These are phyloP conservation scores for Apotomis turbidana DNA, from an alignment of 2,888 invertebrate species.

Conservation along the genomic window DNA sequence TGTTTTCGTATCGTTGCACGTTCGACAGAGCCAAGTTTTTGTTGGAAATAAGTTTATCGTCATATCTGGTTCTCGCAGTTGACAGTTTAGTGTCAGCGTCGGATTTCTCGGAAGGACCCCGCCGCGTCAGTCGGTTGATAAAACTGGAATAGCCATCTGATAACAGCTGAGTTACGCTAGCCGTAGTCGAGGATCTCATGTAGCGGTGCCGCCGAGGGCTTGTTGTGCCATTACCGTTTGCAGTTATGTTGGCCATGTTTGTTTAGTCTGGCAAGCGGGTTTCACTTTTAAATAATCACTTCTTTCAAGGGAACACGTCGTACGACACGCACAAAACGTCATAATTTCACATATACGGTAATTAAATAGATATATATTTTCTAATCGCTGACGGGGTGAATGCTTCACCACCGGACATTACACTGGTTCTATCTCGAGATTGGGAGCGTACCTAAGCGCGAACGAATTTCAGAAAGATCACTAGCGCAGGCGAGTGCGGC, in stretches of 20 bases:
- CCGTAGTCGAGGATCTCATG: slow-evolving; percentile 88
- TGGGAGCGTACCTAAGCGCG: slow-evolving; percentile 76
- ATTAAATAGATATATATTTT: slow-evolving; percentile 43
- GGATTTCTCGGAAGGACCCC: slow-evolving; percentile 89
- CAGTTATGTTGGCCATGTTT: slow-evolving; percentile 70
- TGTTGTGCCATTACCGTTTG: slow-evolving; percentile 68
- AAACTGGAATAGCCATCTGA: slow-evolving; percentile 94
- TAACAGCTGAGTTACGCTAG: slow-evolving; percentile 92
- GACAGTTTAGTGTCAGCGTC: slow-evolving; percentile 73
- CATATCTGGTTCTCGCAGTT: slow-evolving; percentile 68
- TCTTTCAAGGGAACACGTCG: slow-evolving; percentile 70
- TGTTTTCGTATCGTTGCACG: slow-evolving; percentile 76
- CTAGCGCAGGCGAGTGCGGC: slow-evolving; percentile 80
- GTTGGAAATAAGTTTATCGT: slow-evolving; percentile 69
- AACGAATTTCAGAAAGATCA: slow-evolving; percentile 81
- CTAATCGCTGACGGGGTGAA: slow-evolving; percentile 54
- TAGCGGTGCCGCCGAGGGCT: slow-evolving; percentile 88
- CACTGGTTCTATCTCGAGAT: slow-evolving; percentile 74
- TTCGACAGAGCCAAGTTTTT: slow-evolving; percentile 70
- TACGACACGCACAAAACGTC: slow-evolving; percentile 65
- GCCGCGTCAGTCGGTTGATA: slow-evolving; percentile 90
- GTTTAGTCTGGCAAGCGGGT: slow-evolving; percentile 46
- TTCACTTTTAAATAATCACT: slow-evolving; percentile 54
- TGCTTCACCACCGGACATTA: slow-evolving; percentile 65
- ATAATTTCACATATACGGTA: slow-evolving; percentile 60